phyloP scores from a whole-genome alignment of 2,888 invertebrate species.

The Dugesia japonica region DNA sequence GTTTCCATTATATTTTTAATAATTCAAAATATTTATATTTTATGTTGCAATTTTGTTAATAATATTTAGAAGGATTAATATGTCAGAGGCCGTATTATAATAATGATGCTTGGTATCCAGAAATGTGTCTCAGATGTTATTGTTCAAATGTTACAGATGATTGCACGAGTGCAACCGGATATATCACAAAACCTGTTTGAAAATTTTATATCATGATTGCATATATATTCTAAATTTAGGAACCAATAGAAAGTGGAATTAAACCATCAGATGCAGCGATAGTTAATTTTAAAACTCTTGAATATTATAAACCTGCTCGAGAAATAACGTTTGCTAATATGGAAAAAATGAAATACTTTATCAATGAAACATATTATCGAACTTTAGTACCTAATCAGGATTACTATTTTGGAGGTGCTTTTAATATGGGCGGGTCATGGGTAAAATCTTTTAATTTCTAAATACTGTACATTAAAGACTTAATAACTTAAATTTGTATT shows the following conservation, averaged over 20 bases:
- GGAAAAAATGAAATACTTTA: neutral
- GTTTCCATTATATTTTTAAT: no score
- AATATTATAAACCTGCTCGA: neutral
- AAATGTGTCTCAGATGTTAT: constrained; percentile 2
- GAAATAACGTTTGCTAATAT: neutral
- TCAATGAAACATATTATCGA: neutral
- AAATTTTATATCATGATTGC: no score
- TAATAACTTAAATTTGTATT: no score
- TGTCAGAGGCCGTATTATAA: neutral
- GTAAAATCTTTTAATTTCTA: no score
- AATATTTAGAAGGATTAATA: neutral
- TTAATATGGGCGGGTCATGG: constrained; percentile 24
- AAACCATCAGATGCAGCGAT: neutral
- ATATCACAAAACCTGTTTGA: neutral
- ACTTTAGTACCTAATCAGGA: neutral
- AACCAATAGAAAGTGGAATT: neutral
- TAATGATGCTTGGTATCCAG: neutral
- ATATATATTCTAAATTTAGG: no score
- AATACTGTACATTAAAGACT: no score
- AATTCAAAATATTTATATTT: no score
- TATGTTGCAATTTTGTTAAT: no score
- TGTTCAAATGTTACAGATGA: neutral
- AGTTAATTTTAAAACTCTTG: neutral
- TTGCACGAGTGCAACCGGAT: neutral
- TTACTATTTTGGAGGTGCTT: constrained; percentile 17